Evolutionary conservation across 2,888 invertebrate species (phyloP).

Genomic region (Lamellibrachia satsuma): DNA sequence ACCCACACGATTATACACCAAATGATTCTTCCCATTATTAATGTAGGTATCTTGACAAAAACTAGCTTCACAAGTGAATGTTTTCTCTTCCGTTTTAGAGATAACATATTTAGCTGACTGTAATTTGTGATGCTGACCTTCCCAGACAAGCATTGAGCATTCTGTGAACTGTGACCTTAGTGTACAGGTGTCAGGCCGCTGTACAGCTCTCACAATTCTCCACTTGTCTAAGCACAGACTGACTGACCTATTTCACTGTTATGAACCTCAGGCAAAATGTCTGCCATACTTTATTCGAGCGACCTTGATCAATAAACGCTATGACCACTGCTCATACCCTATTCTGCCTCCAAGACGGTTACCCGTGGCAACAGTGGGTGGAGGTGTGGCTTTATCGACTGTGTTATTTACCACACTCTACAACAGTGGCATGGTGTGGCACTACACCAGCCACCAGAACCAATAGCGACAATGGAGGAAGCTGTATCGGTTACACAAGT

Average conservation of each 20-base stretch:
- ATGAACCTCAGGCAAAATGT: constrained; percentile 4
- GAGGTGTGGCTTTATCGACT: constrained; percentile 17
- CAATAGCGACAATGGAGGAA: neutral
- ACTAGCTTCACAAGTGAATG: neutral
- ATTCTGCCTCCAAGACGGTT: neutral
- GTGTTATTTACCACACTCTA: constrained; percentile 7
- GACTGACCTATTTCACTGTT: neutral
- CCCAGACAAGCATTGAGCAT: neutral
- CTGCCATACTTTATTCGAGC: neutral
- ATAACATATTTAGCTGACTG: neutral
- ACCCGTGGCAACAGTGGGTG: constrained; percentile 6
- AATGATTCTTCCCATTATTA: neutral
- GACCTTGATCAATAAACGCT: neutral
- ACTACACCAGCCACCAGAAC: neutral
- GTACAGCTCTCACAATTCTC: neutral
- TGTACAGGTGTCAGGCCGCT: neutral
- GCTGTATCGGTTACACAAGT: neutral
- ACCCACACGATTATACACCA: neutral
- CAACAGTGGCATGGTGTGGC: neutral
- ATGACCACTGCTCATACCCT: constrained; percentile 10
- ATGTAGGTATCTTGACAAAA: neutral
- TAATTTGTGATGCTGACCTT: neutral
- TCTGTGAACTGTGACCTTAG: neutral
- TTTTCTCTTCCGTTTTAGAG: neutral
- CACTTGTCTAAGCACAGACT: neutral